These are phyloP conservation scores for Microchirus variegatus DNA, from an alignment of 2,797 vertebrate species.

Conservation along the genomic window DNA sequence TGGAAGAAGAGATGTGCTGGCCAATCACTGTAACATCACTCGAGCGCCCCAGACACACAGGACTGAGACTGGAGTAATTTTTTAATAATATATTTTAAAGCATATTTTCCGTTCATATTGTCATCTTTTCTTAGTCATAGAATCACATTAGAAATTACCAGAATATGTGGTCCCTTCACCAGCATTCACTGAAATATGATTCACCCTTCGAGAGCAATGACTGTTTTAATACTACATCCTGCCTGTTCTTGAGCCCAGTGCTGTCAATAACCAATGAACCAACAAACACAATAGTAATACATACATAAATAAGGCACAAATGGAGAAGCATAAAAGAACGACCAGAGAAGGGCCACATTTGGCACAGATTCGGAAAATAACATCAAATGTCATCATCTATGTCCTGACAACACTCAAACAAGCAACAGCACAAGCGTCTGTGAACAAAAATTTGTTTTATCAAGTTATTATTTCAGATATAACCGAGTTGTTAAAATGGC, in stretches of 20 bases:
- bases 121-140: slow-evolving; percentile 18
- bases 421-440: too few relatives aligned
- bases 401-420: too few relatives aligned
- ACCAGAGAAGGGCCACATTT: slow-evolving; percentile 58
- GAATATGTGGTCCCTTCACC: slow-evolving; percentile 56
- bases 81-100: slow-evolving; percentile 22
- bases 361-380: slow-evolving; percentile 60
- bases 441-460: too few relatives aligned
- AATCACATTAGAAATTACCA: slow-evolving; percentile 34
- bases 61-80: neutral
- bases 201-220: slow-evolving; percentile 27
- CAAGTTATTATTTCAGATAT: too few relatives aligned
- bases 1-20: slow-evolving; percentile 59
- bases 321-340: slow-evolving; percentile 60
- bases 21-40: slow-evolving; percentile 48
- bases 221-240: slow-evolving; percentile 68
- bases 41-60: slow-evolving; percentile 42
- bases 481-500: too few relatives aligned
- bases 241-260: slow-evolving; percentile 36
- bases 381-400: too few relatives aligned
- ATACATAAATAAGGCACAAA: slow-evolving; percentile 84
- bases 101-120: slow-evolving; percentile 25
- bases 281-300: slow-evolving; percentile 62
- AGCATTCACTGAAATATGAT: slow-evolving; percentile 11
- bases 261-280: slow-evolving; percentile 46